Conservation (phyloP, 2,888 invertebrate genomes). For the Agrilus mali region DNA sequence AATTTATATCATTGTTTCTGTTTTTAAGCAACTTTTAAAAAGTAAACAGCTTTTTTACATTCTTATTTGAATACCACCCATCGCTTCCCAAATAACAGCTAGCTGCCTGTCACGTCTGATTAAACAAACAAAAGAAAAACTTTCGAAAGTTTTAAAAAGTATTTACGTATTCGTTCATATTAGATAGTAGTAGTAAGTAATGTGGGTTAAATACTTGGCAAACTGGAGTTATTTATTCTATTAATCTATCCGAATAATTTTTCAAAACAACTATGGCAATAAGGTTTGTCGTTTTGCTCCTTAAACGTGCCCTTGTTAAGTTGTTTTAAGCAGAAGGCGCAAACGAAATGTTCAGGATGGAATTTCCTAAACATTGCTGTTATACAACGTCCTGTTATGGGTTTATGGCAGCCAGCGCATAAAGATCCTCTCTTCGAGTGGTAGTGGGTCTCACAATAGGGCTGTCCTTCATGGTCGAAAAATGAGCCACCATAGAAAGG, state of each 20-base stretch:
- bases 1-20: too few species aligned
- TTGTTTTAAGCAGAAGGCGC: conserved; percentile 97
- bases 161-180: too few species aligned
- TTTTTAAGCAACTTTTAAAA: too few species aligned
- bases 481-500: conserved; percentile 96
- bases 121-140: too few species aligned
- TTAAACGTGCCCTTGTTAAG: conserved; percentile 99
- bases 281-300: conserved; percentile 97
- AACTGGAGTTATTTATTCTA: not conserved
- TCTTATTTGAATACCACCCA: too few species aligned
- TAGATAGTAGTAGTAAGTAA: not conserved
- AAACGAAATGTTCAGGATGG: conserved; percentile 99
- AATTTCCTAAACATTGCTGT: conserved; percentile 99
- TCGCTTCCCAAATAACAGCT: too few species aligned
- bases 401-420: conserved; percentile 95
- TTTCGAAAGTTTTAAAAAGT: too few species aligned
- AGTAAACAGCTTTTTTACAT: too few species aligned
- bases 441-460: conserved; percentile 98
- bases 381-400: conserved; percentile 94
- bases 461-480: conserved; percentile 96
- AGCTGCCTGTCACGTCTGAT: too few species aligned
- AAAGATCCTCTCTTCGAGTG: conserved; percentile 94
- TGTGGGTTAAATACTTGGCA: not conserved
- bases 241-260: conserved; percentile 76
- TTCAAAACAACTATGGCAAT: conserved; percentile 95